These are phyloP conservation scores for Microplitis demolitor DNA, from an alignment of 1,140 invertebrate genomes.

Conservation along the genomic window DNA sequence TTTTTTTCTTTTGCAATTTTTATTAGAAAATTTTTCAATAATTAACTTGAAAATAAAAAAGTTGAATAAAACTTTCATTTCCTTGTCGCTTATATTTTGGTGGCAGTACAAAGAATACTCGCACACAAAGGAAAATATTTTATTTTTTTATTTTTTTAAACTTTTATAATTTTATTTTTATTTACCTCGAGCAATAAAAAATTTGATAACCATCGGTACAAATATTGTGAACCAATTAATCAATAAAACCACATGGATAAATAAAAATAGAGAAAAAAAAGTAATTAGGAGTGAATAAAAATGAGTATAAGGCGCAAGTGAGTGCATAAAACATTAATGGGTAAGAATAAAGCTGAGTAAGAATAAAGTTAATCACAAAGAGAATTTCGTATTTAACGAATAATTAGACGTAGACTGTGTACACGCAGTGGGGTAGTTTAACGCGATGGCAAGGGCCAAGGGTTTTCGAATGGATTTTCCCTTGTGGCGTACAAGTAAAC, in stretches of 20 bases:
- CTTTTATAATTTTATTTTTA: too few relatives aligned
- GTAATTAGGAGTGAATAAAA: background rate
- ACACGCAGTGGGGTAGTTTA: background rate
- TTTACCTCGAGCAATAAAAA: too few relatives aligned
- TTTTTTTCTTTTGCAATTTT: background rate
- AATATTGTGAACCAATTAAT: too few relatives aligned
- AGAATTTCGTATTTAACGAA: slow-evolving; percentile 31
- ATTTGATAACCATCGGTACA: too few relatives aligned
- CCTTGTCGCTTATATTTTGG: too few relatives aligned
- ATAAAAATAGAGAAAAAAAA: too few relatives aligned
- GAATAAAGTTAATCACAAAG: slow-evolving; percentile 16
- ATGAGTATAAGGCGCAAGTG: background rate
- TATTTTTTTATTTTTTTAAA: too few relatives aligned
- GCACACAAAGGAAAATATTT: too few relatives aligned
- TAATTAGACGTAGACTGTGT: slow-evolving; percentile 32
- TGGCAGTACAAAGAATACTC: too few relatives aligned
- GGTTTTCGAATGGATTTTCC: slow-evolving; percentile 24
- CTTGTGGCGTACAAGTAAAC: background rate
- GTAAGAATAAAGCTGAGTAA: background rate
- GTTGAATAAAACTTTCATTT: too few relatives aligned
- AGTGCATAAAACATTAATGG: background rate
- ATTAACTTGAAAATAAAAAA: too few relatives aligned
- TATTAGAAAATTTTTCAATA: background rate
- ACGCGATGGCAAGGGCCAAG: slow-evolving; percentile 2
- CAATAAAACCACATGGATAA: too few relatives aligned